These are phyloP conservation scores for Sterna hirundo DNA, from an alignment of 2,113 vertebrate species.

Conservation along the genomic window DNA sequence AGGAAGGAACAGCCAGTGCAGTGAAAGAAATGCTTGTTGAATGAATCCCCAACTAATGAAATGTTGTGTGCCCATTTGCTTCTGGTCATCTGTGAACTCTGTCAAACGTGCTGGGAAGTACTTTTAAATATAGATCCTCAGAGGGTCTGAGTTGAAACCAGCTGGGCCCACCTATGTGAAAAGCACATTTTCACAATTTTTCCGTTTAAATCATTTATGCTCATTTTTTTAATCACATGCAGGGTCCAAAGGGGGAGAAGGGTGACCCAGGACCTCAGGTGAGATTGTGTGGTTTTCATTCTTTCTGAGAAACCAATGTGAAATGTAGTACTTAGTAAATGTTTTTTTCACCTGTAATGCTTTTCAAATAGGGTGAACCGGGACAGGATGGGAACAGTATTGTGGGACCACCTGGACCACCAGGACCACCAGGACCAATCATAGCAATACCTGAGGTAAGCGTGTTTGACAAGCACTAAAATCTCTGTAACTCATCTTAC, in stretches of 20 bases:
- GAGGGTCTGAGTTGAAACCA: not conserved
- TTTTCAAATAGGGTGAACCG: slow-evolving; percentile 81
- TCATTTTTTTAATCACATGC: not conserved
- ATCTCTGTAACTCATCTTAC: not conserved
- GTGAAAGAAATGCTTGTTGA: not conserved
- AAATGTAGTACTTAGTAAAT: not conserved
- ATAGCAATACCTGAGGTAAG: slow-evolving; percentile 84
- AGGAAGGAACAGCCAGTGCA: not conserved
- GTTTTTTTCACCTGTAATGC: not conserved
- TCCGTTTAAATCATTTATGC: not conserved
- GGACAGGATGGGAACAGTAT: slow-evolving; percentile 80
- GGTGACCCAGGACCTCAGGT: slow-evolving; percentile 89
- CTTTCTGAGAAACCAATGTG: not conserved
- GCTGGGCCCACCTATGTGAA: not conserved
- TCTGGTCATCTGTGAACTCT: not conserved
- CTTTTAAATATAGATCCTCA: not conserved
- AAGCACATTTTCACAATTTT: not conserved
- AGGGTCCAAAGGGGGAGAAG: slow-evolving; percentile 86
- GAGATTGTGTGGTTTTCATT: slow-evolving; percentile 15
- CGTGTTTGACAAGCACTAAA: not conserved
- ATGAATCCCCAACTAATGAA: not conserved
- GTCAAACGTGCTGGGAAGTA: not conserved
- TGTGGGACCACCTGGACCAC: slow-evolving; percentile 85
- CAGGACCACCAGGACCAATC: slow-evolving; percentile 84
- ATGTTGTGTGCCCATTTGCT: not conserved